These are phyloP conservation scores for Malaclemys terrapin DNA, from an alignment of 2,113 vertebrate genomes.

Conservation along the genomic window DNA sequence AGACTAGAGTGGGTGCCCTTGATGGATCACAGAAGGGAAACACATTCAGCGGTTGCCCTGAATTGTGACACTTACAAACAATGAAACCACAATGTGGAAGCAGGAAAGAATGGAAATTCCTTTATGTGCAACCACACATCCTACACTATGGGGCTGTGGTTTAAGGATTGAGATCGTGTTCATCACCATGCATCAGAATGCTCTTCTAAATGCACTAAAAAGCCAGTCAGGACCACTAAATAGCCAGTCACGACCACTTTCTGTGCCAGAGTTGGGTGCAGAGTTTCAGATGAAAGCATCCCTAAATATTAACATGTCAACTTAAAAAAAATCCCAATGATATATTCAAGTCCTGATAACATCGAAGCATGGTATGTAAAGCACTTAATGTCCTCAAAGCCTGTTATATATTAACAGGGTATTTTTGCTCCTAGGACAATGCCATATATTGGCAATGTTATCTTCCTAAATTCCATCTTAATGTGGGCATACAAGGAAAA, in stretches of 20 bases:
- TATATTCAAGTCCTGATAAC: fast-evolving
- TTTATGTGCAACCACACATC: neutral
- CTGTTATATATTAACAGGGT: fast-evolving
- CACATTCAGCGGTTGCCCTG: neutral
- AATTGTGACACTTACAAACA: neutral
- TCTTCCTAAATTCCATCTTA: neutral
- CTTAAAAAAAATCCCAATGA: neutral
- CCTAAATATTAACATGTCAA: neutral
- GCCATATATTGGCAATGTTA: neutral
- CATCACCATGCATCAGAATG: fast-evolving
- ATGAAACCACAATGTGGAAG: neutral
- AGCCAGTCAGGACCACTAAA: neutral
- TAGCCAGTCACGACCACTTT: neutral
- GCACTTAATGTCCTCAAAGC: neutral
- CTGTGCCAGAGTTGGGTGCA: fast-evolving
- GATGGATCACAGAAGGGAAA: neutral
- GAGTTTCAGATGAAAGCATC: neutral
- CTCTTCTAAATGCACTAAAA: neutral
- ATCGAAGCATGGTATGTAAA: fast-evolving
- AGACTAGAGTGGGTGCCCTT: neutral
- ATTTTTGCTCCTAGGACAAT: neutral
- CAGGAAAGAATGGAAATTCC: neutral
- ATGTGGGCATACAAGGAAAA: neutral
- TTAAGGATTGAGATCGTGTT: fast-evolving
- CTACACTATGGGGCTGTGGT: neutral